Conservation (phyloP, 2,888 invertebrate species). For the Aquatica leii region DNA sequence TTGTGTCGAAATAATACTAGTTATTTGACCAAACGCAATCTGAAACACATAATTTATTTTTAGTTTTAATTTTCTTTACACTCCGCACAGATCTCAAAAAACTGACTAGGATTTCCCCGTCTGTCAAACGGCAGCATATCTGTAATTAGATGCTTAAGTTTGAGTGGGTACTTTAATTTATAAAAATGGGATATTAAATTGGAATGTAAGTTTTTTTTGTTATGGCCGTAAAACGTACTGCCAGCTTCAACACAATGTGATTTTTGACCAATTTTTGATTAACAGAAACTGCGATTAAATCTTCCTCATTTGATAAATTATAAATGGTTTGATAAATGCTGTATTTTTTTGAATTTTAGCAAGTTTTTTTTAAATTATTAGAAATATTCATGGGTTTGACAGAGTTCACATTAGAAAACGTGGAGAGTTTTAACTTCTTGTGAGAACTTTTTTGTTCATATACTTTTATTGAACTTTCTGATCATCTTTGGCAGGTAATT, state of each 20-base stretch:
- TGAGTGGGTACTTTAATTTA: too few species aligned
- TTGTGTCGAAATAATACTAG: not conserved
- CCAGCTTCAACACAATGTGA: not conserved
- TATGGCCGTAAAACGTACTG: not conserved
- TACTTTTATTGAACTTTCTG: not conserved
- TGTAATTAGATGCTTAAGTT: too few species aligned
- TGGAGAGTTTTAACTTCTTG: too few species aligned
- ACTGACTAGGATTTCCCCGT: not conserved
- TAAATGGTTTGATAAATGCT: not conserved
- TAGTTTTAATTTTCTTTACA: not conserved
- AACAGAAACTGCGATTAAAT: not conserved
- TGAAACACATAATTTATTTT: not conserved
- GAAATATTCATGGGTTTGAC: not conserved
- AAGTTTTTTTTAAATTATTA: not conserved
- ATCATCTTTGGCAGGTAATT: not conserved
- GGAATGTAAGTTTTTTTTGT: not conserved
- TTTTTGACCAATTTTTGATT: not conserved
- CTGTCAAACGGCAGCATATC: not conserved
- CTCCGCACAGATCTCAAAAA: not conserved
- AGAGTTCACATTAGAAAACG: too few species aligned
- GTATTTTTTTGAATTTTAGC: not conserved
- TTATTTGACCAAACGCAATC: too few species aligned
- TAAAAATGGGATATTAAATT: not conserved
- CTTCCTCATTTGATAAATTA: not conserved
- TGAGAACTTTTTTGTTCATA: not conserved